Percentiles rank a stretch among this genome's conserved stretches.
These are phyloP conservation scores for Lutraria lutraria DNA, from an alignment of 2,888 invertebrate genomes.

Conservation along the genomic window DNA sequence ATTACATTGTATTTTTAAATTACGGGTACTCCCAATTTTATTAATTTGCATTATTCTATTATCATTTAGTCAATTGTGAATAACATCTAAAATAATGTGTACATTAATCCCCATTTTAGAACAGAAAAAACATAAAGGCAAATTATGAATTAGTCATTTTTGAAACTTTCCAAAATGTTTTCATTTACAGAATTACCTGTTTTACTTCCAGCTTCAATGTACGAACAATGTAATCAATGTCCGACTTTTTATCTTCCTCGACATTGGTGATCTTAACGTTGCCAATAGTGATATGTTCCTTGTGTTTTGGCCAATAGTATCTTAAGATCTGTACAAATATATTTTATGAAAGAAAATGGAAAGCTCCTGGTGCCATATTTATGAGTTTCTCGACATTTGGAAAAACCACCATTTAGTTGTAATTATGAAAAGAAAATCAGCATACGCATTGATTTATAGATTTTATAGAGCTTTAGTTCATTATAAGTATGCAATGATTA, in stretches of 20 bases:
- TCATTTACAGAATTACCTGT: not conserved
- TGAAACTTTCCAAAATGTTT: no score
- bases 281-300: not conserved
- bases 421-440: not conserved
- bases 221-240: not conserved
- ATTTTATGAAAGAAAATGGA: not conserved
- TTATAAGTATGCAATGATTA: not conserved
- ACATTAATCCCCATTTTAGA: no score
- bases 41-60: no score
- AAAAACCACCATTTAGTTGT: not conserved
- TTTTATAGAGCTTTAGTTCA: not conserved
- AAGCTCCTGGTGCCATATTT: not conserved
- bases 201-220: not conserved
- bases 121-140: no score
- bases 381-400: not conserved
- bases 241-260: not conserved
- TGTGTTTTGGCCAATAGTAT: slow-evolving; percentile 32
- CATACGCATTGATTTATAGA: not conserved
- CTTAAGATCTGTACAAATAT: not conserved
- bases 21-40: no score
- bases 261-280: not conserved
- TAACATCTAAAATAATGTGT: no score
- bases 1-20: no score
- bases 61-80: no score
- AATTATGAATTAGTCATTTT: no score